These are phyloP conservation scores for Catostomus latipinnis DNA, from an alignment of 2,797 vertebrate genomes.

Conservation along the genomic window DNA sequence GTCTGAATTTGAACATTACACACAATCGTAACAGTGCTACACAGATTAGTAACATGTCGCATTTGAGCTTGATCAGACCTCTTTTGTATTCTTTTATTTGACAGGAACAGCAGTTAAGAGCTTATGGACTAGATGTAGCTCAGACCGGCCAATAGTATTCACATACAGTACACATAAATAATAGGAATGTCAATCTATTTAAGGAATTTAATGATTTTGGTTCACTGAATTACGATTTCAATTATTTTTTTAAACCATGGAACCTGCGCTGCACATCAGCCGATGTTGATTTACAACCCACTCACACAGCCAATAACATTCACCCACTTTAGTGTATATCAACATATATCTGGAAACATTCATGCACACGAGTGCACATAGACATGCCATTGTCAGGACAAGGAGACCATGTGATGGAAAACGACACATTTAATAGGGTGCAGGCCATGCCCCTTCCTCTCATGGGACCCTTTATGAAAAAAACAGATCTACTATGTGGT, in stretches of 20 bases:
- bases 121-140: not conserved
- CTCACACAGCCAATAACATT: not conserved
- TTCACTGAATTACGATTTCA: too few species aligned
- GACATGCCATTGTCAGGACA: constrained; percentile 75
- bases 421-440: constrained; percentile 63
- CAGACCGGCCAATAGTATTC: not conserved
- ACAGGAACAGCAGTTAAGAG: not conserved
- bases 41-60: constrained; percentile 17
- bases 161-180: too few species aligned
- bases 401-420: constrained; percentile 78
- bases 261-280: too few species aligned
- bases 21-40: constrained; percentile 3
- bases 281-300: too few species aligned
- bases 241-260: too few species aligned
- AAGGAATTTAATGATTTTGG: too few species aligned
- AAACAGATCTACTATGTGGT: constrained; percentile 69
- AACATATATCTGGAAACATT: constrained; percentile 28
- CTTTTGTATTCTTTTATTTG: constrained; percentile 23
- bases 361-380: constrained; percentile 60
- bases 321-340: not conserved
- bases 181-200: too few species aligned
- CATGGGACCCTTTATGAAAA: constrained; percentile 64
- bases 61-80: constrained; percentile 23
- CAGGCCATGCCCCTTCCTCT: constrained; percentile 30
- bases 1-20: constrained; percentile 37